A percentile compares a stretch with the other conserved stretches of the same genome.
phyloP scores from a whole-genome alignment of 2,888 invertebrate species.

The Nemoura dubitans region DNA sequence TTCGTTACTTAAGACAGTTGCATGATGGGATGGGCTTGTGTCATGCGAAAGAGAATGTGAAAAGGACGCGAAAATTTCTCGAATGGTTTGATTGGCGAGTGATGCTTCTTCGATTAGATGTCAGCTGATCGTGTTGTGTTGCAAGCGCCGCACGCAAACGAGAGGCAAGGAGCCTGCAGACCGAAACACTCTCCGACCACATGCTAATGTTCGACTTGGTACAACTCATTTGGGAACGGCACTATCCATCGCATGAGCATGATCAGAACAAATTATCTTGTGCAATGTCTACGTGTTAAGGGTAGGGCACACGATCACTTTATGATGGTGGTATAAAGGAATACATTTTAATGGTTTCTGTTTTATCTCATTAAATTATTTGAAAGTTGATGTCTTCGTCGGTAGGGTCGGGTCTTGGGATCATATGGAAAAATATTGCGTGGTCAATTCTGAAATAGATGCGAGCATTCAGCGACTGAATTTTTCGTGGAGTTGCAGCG shows the following conservation, averaged over 20 bases:
- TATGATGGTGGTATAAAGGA: background rate
- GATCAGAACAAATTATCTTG: background rate
- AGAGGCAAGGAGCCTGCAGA: background rate
- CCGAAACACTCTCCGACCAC: background rate
- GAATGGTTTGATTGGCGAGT: background rate
- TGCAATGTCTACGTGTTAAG: background rate
- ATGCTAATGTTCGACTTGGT: background rate
- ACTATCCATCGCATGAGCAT: background rate
- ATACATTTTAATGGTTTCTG: conserved; percentile 8
- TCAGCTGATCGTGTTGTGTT: background rate
- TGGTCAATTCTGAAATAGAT: background rate
- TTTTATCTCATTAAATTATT: conserved; percentile 1
- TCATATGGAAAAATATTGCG: background rate
- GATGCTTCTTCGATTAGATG: background rate
- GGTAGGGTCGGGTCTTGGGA: background rate
- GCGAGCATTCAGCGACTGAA: background rate
- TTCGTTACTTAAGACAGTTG: conserved; percentile 1
- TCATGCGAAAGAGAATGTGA: background rate
- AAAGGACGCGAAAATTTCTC: background rate
- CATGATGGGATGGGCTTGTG: background rate
- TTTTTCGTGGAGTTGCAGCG: background rate
- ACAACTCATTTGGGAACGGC: background rate
- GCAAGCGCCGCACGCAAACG: background rate
- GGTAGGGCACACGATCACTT: background rate
- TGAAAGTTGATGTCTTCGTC: conserved; percentile 7